Base-by-base conservation (phyloP, 2,888 invertebrate species). In the Hyposoter dolosus region DNA sequence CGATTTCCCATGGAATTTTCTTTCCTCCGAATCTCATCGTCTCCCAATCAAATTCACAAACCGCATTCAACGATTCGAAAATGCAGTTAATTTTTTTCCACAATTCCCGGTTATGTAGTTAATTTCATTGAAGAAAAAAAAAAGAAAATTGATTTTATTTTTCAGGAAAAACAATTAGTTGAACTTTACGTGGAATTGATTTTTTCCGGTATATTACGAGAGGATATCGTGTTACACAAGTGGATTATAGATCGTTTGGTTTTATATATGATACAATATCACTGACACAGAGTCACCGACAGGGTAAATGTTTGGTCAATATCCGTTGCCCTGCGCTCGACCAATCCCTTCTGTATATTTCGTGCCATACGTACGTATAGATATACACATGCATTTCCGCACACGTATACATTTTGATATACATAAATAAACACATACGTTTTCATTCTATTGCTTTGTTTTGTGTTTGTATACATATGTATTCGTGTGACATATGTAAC, bases 291-390 rank as follows among this genome's bases (percentile, higher is more conserved):
- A 78, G 50, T 63, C 53, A 35, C 63, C n/a, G 74, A 76, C 69
- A 65, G 71, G 80, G 80, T 56, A 79, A 83, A 83, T 85, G 85
- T 85, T 85, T 85, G 83, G 85, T 85, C 85, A 83, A 85, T 85
- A 85, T 83, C 71, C 83, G 85, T 77, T 80, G 83, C 75, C 76
- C 83, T 65, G 82, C 74, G 78, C 43, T 82, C 79, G 85, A 56
- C 75, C 72, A 50, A 68, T 60, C 66, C 72, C 69, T 66, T 65
- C 77, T 56, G 63, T 43, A 53, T 43, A 74, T 74, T 82, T 75
- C 60, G 74, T 79, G 40, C 23, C 69, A 47, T 71, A 66, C 17
- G 15, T n/a, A 63, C 45, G 45, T n/a, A 60, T 63, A 63, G 10
- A 19, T 75, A 45, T 45, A 63, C 4, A 40, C 40, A 40, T n/a